Conservation (phyloP, 2,113 vertebrate genomes). For the Chionomys nivalis region DNA sequence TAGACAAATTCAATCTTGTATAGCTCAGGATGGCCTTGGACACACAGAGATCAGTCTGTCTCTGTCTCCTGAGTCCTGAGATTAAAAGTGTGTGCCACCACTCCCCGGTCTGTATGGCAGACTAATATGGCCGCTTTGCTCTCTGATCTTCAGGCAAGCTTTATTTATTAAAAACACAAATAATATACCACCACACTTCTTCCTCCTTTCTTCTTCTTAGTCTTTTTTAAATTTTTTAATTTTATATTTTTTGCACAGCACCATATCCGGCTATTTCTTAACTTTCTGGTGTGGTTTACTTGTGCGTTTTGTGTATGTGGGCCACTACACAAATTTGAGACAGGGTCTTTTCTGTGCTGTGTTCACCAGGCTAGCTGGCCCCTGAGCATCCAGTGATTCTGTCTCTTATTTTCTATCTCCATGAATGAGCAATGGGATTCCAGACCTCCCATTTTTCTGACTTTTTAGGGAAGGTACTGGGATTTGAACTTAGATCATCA, state of each 20-base stretch:
- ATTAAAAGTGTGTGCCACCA: too few relatives aligned
- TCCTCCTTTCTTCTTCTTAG: background rate
- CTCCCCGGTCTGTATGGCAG: too few relatives aligned
- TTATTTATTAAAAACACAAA: too few relatives aligned
- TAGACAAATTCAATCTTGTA: too few relatives aligned
- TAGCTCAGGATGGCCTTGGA: too few relatives aligned
- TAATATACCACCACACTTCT: too few relatives aligned
- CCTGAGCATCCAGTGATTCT: background rate
- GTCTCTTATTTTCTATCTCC: background rate
- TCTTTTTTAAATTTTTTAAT: accelerated
- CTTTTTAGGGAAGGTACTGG: background rate
- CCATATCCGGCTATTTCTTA: background rate
- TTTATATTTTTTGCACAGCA: background rate
- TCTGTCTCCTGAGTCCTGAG: too few relatives aligned
- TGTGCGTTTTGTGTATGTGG: background rate
- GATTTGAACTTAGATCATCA: background rate
- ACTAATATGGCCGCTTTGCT: too few relatives aligned
- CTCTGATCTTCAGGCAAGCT: too few relatives aligned
- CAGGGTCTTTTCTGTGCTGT: background rate
- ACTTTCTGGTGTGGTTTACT: background rate
- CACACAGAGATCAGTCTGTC: too few relatives aligned
- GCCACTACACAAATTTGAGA: background rate
- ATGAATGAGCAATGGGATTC: background rate
- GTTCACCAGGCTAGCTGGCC: background rate
- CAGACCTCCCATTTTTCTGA: background rate